Evolutionary conservation across 2,888 invertebrate species (phyloP).

Genomic region (Masnerella sp.): DNA sequence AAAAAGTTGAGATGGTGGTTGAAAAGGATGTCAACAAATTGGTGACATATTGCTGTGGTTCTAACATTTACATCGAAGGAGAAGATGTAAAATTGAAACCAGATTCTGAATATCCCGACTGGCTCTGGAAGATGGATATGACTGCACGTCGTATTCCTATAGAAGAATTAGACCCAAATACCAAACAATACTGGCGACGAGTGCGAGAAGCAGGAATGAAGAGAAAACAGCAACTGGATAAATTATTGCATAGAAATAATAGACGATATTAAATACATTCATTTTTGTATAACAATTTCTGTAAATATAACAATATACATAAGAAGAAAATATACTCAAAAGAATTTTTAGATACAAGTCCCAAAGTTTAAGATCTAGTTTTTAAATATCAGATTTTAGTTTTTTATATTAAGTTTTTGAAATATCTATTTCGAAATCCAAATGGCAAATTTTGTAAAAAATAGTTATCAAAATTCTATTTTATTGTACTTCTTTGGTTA

Average conservation of each 20-base stretch:
- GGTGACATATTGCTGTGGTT: slow-evolving; percentile 89
- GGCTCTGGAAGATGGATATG: slow-evolving; percentile 88
- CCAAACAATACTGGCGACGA: slow-evolving; percentile 89
- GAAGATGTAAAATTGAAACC: slow-evolving; percentile 88
- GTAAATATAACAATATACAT: too few relatives aligned
- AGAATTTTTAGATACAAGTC: too few relatives aligned
- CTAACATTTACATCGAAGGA: slow-evolving; percentile 88
- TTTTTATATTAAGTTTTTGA: too few relatives aligned
- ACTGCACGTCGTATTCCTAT: slow-evolving; percentile 82
- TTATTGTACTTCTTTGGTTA: too few relatives aligned
- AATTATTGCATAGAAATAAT: slow-evolving; percentile 25
- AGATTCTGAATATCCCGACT: slow-evolving; percentile 91
- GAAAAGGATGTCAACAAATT: slow-evolving; percentile 90
- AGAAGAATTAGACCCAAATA: slow-evolving; percentile 87
- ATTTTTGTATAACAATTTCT: too few relatives aligned
- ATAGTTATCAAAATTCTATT: too few relatives aligned
- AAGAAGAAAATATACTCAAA: too few relatives aligned
- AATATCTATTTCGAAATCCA: too few relatives aligned
- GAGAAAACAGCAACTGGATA: slow-evolving; percentile 80
- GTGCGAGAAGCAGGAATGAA: slow-evolving; percentile 83
- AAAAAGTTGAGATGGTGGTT: slow-evolving; percentile 87
- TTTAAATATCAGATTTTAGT: too few relatives aligned
- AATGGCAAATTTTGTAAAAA: too few relatives aligned
- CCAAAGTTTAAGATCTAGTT: too few relatives aligned
- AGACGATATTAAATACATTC: neutral